These are phyloP conservation scores for Eubucco bourcierii DNA, from an alignment of 2,113 vertebrate species.

Conservation along the genomic window DNA sequence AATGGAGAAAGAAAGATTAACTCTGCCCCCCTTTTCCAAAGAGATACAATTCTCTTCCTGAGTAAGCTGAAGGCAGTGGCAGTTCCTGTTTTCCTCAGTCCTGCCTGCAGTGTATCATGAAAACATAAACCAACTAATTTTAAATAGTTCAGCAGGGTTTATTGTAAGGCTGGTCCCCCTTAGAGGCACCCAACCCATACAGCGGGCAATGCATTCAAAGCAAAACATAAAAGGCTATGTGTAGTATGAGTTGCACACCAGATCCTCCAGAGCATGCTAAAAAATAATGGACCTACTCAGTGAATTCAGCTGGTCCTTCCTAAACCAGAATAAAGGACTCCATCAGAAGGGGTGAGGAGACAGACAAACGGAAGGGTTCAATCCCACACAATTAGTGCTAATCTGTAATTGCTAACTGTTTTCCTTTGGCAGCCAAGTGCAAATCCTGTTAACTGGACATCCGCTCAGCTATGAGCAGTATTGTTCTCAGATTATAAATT, in stretches of 20 bases:
- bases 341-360: not conserved
- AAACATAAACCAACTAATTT: not conserved
- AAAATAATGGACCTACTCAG: not conserved
- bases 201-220: not conserved
- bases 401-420: not conserved
- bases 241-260: not conserved
- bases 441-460: accelerated
- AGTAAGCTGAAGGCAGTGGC: not conserved
- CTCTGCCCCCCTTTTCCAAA: not conserved
- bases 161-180: not conserved
- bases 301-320: not conserved
- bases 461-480: not conserved
- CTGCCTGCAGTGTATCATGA: not conserved
- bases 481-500: not conserved
- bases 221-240: not conserved
- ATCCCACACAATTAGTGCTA: not conserved
- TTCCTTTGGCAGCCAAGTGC: not conserved
- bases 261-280: not conserved
- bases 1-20: not conserved
- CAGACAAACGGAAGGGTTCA: not conserved
- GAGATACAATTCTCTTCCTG: not conserved
- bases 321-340: not conserved
- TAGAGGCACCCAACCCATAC: no score
- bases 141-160: not conserved
- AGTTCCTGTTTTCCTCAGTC: not conserved